Evolutionary conservation across 2,113 vertebrate genomes (phyloP).

Genomic region (Terrapene triunguis): DNA sequence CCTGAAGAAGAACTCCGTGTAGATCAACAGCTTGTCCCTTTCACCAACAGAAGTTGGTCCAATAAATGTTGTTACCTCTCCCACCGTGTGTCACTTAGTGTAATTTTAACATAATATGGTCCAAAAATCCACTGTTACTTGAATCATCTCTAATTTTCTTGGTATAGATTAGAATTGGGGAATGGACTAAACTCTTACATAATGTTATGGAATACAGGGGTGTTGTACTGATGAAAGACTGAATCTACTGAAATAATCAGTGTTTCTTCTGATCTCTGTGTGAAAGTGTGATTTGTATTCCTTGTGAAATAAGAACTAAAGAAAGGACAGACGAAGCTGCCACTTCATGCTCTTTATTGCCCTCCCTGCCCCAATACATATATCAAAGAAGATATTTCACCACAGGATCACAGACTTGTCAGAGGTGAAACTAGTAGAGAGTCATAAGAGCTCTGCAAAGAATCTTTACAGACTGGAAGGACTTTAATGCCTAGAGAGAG

Average conservation of each 20-base stretch:
- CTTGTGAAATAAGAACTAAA: slow-evolving; percentile 49
- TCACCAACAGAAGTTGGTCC: background rate
- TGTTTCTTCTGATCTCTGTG: slow-evolving; percentile 39
- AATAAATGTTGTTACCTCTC: background rate
- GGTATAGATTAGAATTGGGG: background rate
- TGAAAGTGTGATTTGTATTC: slow-evolving; percentile 41
- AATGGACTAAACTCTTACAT: background rate
- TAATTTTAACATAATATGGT: background rate
- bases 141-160: background rate
- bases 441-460: background rate
- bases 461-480: background rate
- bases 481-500: slow-evolving; percentile 17
- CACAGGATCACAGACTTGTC: slow-evolving; percentile 13
- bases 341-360: slow-evolving; percentile 46
- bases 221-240: slow-evolving; percentile 8
- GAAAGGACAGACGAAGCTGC: slow-evolving; percentile 5
- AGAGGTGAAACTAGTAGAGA: slow-evolving; percentile 6
- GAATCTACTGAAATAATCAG: slow-evolving; percentile 49
- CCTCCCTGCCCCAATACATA: slow-evolving; percentile 35
- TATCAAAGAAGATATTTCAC: slow-evolving; percentile 52
- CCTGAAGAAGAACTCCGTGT: background rate
- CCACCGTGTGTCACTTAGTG: background rate
- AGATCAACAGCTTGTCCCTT: background rate
- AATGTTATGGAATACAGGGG: background rate
- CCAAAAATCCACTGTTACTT: background rate